These are phyloP conservation scores for Phalangium opilio DNA, from an alignment of 2,888 invertebrate species.

Conservation along the genomic window DNA sequence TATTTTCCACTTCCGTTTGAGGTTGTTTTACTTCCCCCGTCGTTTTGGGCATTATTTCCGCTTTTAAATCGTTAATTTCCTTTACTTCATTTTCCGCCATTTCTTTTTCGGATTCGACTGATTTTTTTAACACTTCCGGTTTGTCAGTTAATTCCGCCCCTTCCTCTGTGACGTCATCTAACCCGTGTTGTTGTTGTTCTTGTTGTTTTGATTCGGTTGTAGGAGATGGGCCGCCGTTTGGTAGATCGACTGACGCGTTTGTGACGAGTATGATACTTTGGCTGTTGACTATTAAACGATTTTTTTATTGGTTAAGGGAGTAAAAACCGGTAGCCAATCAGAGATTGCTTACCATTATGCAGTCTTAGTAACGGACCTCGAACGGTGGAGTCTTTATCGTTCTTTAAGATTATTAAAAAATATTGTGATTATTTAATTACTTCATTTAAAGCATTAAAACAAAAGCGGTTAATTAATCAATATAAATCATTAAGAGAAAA, in stretches of 20 bases:
- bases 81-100: not conserved
- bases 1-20: not conserved
- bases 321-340: too few species aligned
- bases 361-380: too few species aligned
- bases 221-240: not conserved
- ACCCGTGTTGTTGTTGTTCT: not conserved
- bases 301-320: too few species aligned
- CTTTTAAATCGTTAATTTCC: not conserved
- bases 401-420: too few species aligned
- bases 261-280: conserved; percentile 30
- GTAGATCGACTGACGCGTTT: conserved; percentile 33
- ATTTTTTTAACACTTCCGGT: not conserved
- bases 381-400: conserved; percentile 18
- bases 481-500: too few species aligned
- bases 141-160: too few species aligned
- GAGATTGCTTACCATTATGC: too few species aligned
- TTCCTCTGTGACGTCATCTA: too few species aligned
- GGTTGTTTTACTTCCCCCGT: not conserved
- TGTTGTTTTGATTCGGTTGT: not conserved
- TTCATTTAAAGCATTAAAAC: conserved; percentile 40
- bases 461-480: conserved; percentile 37
- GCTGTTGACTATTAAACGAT: conserved; percentile 14
- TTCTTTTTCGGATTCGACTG: not conserved
- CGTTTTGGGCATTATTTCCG: not conserved
- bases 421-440: conserved; percentile 35